These are phyloP conservation scores for Solea senegalensis DNA, from an alignment of 2,113 vertebrate species.

Conservation along the genomic window DNA sequence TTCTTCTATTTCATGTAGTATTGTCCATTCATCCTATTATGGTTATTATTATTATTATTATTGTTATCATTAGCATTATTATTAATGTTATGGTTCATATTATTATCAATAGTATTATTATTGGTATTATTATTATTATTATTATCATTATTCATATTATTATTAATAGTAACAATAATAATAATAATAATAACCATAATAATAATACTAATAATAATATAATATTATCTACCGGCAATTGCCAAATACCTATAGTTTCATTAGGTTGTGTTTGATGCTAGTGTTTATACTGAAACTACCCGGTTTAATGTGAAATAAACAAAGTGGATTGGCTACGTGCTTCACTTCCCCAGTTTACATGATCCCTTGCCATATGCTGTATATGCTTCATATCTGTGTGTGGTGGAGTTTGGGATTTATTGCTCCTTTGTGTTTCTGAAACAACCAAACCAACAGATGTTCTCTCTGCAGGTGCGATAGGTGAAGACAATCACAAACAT, in stretches of 20 bases:
- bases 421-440: constrained; percentile 36
- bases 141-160: no score
- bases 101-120: no score
- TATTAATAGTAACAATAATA: no score
- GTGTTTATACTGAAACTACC: constrained; percentile 54
- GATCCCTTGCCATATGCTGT: constrained; percentile 51
- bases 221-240: constrained; percentile 56
- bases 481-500: constrained; percentile 74
- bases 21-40: constrained; percentile 17
- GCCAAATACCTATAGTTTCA: constrained; percentile 64
- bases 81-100: constrained; percentile 9
- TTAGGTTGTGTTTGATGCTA: constrained; percentile 30
- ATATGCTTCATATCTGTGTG: constrained; percentile 66
- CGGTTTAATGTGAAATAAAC: constrained; percentile 32
- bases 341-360: constrained; percentile 61
- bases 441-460: constrained; percentile 22
- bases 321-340: constrained; percentile 34
- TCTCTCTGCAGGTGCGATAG: constrained; percentile 57
- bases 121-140: no score
- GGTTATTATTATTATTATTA: constrained; percentile 35
- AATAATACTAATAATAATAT: not conserved
- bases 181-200: no score
- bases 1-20: constrained; percentile 42
- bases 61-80: constrained; percentile 42
- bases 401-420: constrained; percentile 18